A percentile compares a stretch with the other conserved stretches of the same genome.
Conservation (phyloP, 2,888 invertebrate species). For the Aphodius granarius region DNA sequence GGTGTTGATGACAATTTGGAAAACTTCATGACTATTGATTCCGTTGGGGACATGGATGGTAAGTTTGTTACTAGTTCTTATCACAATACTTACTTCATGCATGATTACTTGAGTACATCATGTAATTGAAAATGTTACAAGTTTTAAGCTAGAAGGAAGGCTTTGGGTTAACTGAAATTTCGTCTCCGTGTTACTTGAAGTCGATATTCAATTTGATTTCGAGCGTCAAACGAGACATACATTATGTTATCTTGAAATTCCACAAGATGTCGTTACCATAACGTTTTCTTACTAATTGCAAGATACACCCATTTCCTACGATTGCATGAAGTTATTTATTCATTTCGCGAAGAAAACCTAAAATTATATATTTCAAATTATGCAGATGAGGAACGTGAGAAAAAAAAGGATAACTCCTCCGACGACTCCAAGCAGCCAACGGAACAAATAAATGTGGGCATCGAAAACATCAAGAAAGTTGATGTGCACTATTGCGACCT, state of each 20-base stretch:
- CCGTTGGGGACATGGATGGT: constrained; percentile 84
- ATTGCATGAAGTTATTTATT: background rate
- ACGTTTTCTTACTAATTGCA: constrained; percentile 31
- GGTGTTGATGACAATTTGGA: constrained; percentile 75
- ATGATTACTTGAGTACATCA: no score
- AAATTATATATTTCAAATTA: constrained; percentile 10
- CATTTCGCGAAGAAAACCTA: no score
- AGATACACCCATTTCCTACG: constrained; percentile 27
- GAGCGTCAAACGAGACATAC: constrained; percentile 36
- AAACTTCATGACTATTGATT: constrained; percentile 86
- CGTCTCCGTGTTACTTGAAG: constrained; percentile 38
- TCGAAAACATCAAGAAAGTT: constrained; percentile 75
- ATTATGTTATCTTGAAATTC: constrained; percentile 33
- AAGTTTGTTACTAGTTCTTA: constrained; percentile 40
- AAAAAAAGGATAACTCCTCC: constrained; percentile 46
- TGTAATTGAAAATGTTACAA: no score
- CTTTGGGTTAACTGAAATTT: background rate
- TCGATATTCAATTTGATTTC: constrained; percentile 32
- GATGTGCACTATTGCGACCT: constrained; percentile 81
- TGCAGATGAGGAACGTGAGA: constrained; percentile 54
- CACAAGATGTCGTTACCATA: constrained; percentile 21
- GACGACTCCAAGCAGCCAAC: constrained; percentile 52
- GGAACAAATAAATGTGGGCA: constrained; percentile 73
- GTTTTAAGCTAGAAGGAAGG: no score
- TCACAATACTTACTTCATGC: constrained; percentile 10